phyloP scores from a whole-genome alignment of 2,797 vertebrate genomes.

The Sylvia borin region DNA sequence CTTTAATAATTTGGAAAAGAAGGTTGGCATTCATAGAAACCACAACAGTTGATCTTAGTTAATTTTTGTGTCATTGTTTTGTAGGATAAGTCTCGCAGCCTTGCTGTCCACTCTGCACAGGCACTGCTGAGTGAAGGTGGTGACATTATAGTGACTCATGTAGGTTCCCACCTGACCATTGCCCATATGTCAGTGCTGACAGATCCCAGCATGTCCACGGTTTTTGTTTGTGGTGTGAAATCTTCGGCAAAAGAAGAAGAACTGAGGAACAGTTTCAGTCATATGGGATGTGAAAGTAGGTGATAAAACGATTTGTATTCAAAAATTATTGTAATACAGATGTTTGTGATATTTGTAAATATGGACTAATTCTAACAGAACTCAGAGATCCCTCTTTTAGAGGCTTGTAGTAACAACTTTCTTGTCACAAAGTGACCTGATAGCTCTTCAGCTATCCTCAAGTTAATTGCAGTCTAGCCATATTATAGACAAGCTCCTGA shows the following conservation, averaged over 20 bases:
- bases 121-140: conserved; percentile 77
- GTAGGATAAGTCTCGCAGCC: conserved; percentile 89
- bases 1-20: neutral
- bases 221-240: conserved; percentile 83
- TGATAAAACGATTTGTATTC: neutral
- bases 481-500: neutral
- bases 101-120: conserved; percentile 83
- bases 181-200: conserved; percentile 83
- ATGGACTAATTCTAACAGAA: neutral
- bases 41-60: neutral
- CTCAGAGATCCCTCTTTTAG: neutral
- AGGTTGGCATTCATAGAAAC: neutral
- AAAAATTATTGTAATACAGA: neutral
- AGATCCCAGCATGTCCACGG: conserved; percentile 51
- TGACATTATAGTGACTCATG: conserved; percentile 84
- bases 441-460: neutral
- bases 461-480: neutral
- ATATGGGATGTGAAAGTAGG: conserved; percentile 89
- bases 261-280: conserved; percentile 72
- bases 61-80: conserved; percentile 8
- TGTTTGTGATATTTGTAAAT: neutral
- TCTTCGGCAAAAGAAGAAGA: conserved; percentile 74
- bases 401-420: neutral
- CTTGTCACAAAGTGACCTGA: neutral
- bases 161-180: conserved; percentile 82